Evolutionary conservation across 1,140 invertebrate genomes (phyloP), one percentile per base, ranked within the genome.

Genomic region (Chlorops oryzae): DNA sequence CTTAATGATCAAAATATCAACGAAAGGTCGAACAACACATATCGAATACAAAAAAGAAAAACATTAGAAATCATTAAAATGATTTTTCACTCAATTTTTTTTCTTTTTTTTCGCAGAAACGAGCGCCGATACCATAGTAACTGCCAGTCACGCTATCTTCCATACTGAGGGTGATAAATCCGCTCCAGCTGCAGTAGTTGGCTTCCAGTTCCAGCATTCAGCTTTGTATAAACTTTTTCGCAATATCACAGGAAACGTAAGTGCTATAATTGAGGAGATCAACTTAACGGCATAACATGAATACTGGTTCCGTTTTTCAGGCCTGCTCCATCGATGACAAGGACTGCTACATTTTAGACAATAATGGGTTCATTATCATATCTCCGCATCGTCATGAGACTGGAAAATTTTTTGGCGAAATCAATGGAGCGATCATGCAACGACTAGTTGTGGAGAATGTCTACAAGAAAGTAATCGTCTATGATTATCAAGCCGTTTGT

Each of bases 401-500:
- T 5, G 89, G 89, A n/a, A 78, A 77, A 54, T 95, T 95, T 70
- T 92, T 94, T 58, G 92, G 92, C 0, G 86, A 90, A 65, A 78
- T 94, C 34, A 72, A 81, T 43, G 81, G 87, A 22, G 83, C 86
- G 18, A 80, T 95, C 3, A 91, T 95, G 85, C 73, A 78, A 40
- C 81, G 78, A 39, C 72, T 96, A 42, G 81, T 94, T 0, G 78
- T 85, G 41, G 83, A 87, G 25, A 81, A 83, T 17, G 83, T 95
- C 18, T 96, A 84, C 69, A 83, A 83, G 54, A 77, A 79, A 53
- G 83, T 92, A 4, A 77, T 78, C 28, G 80, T 94, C 35, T 87
- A 84, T 52, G 92, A 96, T 72, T 95, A 94, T 72, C 92, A 95
- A 74, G 90, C 86, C 0, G 85, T 93, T 2, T 95, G 91, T 66